Conservation (phyloP, 2,888 invertebrate species). For the Dynastes hyllus region DNA sequence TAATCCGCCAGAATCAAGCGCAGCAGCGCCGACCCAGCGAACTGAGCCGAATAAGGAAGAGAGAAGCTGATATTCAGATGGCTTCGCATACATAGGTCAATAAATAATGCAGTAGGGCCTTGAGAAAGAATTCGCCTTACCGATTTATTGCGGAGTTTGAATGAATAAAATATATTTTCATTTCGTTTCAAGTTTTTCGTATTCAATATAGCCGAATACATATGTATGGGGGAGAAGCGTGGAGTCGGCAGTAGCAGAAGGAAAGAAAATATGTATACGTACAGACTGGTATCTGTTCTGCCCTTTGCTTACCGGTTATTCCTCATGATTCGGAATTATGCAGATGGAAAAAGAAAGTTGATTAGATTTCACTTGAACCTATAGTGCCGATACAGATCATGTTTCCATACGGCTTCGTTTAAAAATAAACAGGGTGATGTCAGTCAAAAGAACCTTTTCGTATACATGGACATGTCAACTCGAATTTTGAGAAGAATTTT, state of each 20-base stretch:
- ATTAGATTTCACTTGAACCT: slow-evolving; percentile 2
- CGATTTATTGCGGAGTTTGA: slow-evolving; percentile 52
- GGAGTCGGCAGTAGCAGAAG: not conserved
- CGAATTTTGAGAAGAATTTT: too few relatives aligned
- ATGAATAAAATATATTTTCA: slow-evolving; percentile 57
- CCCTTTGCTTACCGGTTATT: not conserved
- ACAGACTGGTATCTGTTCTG: not conserved
- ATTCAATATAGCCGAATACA: slow-evolving; percentile 45
- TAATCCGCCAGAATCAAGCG: slow-evolving; percentile 16
- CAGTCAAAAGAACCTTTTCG: too few relatives aligned
- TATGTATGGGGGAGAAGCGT: slow-evolving; percentile 18
- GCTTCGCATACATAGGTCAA: slow-evolving; percentile 44
- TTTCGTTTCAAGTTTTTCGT: slow-evolving; percentile 51
- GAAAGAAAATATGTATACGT: not conserved
- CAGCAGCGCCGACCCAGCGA: too few relatives aligned
- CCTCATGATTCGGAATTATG: slow-evolving; percentile 7
- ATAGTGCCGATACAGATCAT: not conserved
- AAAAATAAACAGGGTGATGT: too few relatives aligned
- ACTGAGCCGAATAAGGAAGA: not conserved
- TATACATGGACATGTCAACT: too few relatives aligned
- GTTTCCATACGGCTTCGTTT: too few relatives aligned
- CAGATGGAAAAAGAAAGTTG: not conserved
- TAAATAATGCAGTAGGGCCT: slow-evolving; percentile 46
- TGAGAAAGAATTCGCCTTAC: slow-evolving; percentile 51
- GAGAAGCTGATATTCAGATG: slow-evolving; percentile 47